These are phyloP conservation scores for Drosophila dunni DNA, from an alignment of 1,140 invertebrate species.

Conservation along the genomic window DNA sequence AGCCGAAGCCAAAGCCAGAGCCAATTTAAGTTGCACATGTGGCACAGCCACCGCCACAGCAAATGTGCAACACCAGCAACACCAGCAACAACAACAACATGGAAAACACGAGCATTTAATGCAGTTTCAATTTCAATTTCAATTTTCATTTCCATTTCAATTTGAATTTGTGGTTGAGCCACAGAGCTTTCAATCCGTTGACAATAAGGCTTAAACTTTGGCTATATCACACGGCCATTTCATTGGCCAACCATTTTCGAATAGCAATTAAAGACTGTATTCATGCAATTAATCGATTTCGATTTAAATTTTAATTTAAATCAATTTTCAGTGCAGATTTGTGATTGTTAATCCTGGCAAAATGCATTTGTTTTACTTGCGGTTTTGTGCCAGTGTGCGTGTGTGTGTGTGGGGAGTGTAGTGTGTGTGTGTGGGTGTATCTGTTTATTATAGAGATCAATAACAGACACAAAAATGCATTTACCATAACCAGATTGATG, in stretches of 20 bases:
- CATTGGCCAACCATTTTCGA: conserved; percentile 17
- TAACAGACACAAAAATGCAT: conserved; percentile 57
- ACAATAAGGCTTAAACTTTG: conserved; percentile 1
- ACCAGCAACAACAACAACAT: conserved; percentile 25
- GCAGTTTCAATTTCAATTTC: conserved; percentile 60
- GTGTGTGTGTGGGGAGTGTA: conserved; percentile 35
- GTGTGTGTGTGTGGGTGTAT: neutral
- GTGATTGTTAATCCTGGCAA: conserved; percentile 38
- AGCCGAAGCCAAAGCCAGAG: conserved; percentile 60
- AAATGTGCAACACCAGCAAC: conserved; percentile 34
- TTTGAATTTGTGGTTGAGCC: conserved; percentile 19
- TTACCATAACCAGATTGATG: conserved; percentile 66
- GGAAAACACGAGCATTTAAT: conserved; percentile 58
- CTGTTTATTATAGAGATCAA: conserved; percentile 36
- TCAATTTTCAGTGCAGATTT: conserved; percentile 58
- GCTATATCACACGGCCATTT: conserved; percentile 13
- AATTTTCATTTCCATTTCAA: conserved; percentile 46
- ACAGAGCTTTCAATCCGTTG: conserved; percentile 4
- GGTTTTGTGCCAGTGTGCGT: conserved; percentile 11
- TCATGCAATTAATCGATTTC: conserved; percentile 70
- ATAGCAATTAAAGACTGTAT: conserved; percentile 67
- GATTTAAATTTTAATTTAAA: conserved; percentile 71
- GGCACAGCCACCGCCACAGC: conserved; percentile 42
- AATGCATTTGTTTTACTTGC: conserved; percentile 51
- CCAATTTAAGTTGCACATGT: conserved; percentile 68